Evolutionary conservation across 2,888 invertebrate genomes (phyloP).

Genomic region (Cataglyphis livida): DNA sequence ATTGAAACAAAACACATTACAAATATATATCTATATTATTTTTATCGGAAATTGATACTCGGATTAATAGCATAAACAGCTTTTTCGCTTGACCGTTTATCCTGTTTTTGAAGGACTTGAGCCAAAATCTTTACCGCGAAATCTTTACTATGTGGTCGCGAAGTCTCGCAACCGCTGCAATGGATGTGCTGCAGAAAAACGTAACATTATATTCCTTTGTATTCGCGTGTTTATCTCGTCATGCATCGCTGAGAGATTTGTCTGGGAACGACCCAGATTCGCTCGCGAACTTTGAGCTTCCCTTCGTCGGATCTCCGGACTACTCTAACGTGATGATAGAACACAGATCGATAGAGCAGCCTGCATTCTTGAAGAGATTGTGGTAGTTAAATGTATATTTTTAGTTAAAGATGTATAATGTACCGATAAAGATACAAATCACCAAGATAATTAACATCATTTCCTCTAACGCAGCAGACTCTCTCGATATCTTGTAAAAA

Average conservation of each 20-base stretch:
- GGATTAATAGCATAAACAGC: slow-evolving; percentile 42
- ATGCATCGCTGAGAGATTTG: slow-evolving; percentile 65
- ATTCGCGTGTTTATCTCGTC: slow-evolving; percentile 62
- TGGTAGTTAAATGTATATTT: not conserved
- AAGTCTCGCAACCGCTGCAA: slow-evolving; percentile 35
- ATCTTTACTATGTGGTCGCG: not conserved
- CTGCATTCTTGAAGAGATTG: not conserved
- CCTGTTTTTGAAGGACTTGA: slow-evolving; percentile 37
- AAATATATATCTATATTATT: not conserved
- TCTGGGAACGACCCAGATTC: slow-evolving; percentile 61
- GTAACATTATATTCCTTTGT: slow-evolving; percentile 34
- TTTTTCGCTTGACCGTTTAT: slow-evolving; percentile 36
- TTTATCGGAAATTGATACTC: not conserved
- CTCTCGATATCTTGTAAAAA: not conserved
- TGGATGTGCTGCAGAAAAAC: slow-evolving; percentile 39
- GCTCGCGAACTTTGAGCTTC: slow-evolving; percentile 57
- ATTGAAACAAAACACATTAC: not conserved
- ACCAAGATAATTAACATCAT: not conserved
- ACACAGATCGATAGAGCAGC: slow-evolving; percentile 17
- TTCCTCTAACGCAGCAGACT: not conserved
- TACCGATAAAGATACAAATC: not conserved
- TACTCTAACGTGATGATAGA: slow-evolving; percentile 25
- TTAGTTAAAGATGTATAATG: not conserved
- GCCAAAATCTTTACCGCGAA: slow-evolving; percentile 26
- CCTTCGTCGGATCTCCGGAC: slow-evolving; percentile 53